phyloP scores from a whole-genome alignment of 2,113 vertebrate genomes.

The Xenopus tropicalis region DNA sequence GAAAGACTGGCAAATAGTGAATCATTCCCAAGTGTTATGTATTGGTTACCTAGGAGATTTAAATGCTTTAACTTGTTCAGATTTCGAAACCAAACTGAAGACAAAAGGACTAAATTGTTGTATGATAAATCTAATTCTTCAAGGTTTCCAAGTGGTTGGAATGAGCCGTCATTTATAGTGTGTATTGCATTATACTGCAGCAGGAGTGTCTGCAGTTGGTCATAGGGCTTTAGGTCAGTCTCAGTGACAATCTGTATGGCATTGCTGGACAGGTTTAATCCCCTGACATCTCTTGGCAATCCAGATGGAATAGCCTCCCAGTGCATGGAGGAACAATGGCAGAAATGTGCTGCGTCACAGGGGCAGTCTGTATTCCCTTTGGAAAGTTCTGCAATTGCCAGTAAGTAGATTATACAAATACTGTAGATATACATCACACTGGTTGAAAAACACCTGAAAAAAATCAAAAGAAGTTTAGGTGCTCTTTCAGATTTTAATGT shows the following conservation, averaged over 20 bases:
- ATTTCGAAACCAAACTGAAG: constrained; percentile 65
- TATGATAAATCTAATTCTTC: constrained; percentile 71
- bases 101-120: constrained; percentile 64
- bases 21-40: constrained; percentile 59
- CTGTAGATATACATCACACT: constrained; percentile 46
- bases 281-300: constrained; percentile 40
- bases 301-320: constrained; percentile 58
- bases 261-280: constrained; percentile 69
- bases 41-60: constrained; percentile 67
- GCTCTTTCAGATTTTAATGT: background rate
- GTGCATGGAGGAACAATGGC: constrained; percentile 57
- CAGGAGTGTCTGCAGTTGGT: constrained; percentile 57
- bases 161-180: constrained; percentile 60
- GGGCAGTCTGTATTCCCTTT: background rate
- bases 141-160: constrained; percentile 59
- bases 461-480: constrained; percentile 1
- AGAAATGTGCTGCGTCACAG: constrained; percentile 53
- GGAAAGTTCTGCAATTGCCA: constrained; percentile 24
- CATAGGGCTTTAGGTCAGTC: constrained; percentile 59
- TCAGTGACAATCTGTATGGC: constrained; percentile 55
- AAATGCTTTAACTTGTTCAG: constrained; percentile 67
- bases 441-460: constrained; percentile 36
- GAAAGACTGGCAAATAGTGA: constrained; percentile 62
- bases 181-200: constrained; percentile 61
- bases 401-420: constrained; percentile 44